Base-by-base conservation (phyloP, 1,140 invertebrate species). In the Psix sp. region DNA sequence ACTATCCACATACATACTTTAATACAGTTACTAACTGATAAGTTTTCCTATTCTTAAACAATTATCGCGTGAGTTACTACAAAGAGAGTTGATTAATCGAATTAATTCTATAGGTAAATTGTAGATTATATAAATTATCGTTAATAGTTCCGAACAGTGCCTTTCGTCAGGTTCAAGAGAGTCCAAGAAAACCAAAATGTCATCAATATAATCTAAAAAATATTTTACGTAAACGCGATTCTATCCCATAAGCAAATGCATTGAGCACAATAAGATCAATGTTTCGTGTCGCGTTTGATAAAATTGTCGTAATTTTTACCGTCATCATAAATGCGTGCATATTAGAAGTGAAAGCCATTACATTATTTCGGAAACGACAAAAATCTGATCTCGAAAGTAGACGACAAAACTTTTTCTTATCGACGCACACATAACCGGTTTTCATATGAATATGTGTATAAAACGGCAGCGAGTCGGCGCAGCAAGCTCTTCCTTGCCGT, bases 331-430 rank as follows among this genome's bases (percentile, higher is more conserved):
- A 56, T 59, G 54, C 54, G 39, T 39, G 26, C 48, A 68, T 72
- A 71, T 79, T 80, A 83, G 54, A 66, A 86, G 84, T 87, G 84
- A 87, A 87, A 86, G 85, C 82, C 71, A 84, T 85, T 84, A 84
- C 83, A 82, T 82, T 83, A 83, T 83, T 83, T 85, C 59, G 80
- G 77, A 77, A 81, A 75, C 65, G 67, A 76, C 76, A 82, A 82
- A 81, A 81, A 79, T 80, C 77, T 60, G 77, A 77, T 78, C 79
- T 79, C 77, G 82, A 84, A 80, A 82, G 81, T 81, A 75, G 74
- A 74, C 74, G 70, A 74, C 59, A 80, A 82, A 80, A 81, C 78
- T 85, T 82, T 84, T 81, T 78, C 74, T 72, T 78, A 74, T 79
- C 77, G 54, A 52, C 14, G 48, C 35, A 74, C 77, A 63, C 33